These are phyloP conservation scores for Hemistola chrysoprasaria DNA, from an alignment of 2,888 invertebrate species.

Conservation along the genomic window DNA sequence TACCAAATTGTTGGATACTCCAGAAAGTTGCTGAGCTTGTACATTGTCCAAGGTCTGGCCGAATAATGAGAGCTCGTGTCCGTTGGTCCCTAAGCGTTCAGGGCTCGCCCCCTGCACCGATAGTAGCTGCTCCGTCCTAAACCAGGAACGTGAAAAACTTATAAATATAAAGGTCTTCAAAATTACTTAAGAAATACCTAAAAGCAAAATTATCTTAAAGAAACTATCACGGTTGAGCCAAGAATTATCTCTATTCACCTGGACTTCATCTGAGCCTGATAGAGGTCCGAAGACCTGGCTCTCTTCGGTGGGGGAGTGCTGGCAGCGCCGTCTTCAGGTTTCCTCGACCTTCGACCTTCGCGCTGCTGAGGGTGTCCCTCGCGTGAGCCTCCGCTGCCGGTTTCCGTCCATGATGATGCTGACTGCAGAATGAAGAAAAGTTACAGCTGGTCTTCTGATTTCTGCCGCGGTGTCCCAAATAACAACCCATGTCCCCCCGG, in stretches of 20 bases:
- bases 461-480: too few species aligned
- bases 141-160: slow-evolving; percentile 52
- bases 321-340: slow-evolving; percentile 76
- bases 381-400: slow-evolving; percentile 67
- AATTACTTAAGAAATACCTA: background rate
- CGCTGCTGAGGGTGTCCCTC: slow-evolving; percentile 61
- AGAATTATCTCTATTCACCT: slow-evolving; percentile 58
- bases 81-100: slow-evolving; percentile 82
- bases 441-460: too few species aligned
- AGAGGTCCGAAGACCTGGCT: slow-evolving; percentile 86
- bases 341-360: slow-evolving; percentile 75
- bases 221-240: slow-evolving; percentile 4
- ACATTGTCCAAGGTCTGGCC: slow-evolving; percentile 90
- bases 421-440: slow-evolving; percentile 61
- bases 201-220: background rate
- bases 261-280: slow-evolving; percentile 83
- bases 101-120: slow-evolving; percentile 79
- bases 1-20: slow-evolving; percentile 77
- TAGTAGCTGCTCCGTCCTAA: slow-evolving; percentile 75
- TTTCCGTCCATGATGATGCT: slow-evolving; percentile 76
- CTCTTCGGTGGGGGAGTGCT: slow-evolving; percentile 85
- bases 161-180: slow-evolving; percentile 43
- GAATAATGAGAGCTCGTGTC: slow-evolving; percentile 87
- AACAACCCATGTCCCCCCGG: too few species aligned
- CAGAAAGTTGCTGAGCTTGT: slow-evolving; percentile 83